Evolutionary conservation across 2,888 invertebrate species (phyloP), one percentile per base, ranked within the genome.

Genomic region (Drosophila recens): DNA sequence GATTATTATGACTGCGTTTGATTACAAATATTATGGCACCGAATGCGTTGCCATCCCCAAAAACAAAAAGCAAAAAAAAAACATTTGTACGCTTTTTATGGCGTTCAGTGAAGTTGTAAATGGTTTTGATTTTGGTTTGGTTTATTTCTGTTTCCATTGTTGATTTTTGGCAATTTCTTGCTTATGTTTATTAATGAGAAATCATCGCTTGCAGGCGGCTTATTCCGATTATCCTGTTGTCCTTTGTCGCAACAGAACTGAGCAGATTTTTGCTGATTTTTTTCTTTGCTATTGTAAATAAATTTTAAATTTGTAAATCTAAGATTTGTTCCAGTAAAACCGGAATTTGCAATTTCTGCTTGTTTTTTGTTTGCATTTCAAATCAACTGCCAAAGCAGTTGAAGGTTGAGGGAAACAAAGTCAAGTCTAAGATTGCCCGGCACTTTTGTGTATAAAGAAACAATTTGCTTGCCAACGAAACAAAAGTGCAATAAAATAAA

Each of bases 1-100:
- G 89, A 90, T 90, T 90, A 90, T 90, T 90, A 90, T 85, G 90
- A 88, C 85, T 89, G 90, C 88, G 82, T 89, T 88, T 89, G 90
- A 89, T 90, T 89, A 90, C 90, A 78, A 89, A 84, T 84, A 89
- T 87, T 86, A 86, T 69, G 57, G 52, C 72, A 71, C 57, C 45
- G 45, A 79, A 67, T 52, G 64, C 59, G 49, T 63, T 69, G 40
- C 33, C 8, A 49, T 33, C 23, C 33, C 54, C 46, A 45, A 54
- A 38, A 45, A 23, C n/a, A 20, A 13, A 15, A 27, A 2, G 5
- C 43, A 48, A 27, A 27, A 54, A 38, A 45, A 23, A 20, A 13
- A 27, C 27, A 3, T 23, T 62, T 20, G 8, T 49, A 46, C 46
- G 33, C 13, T 56, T 67, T 66, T 69, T 65, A 73, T 71, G 51